Evolutionary conservation across 2,113 vertebrate genomes (phyloP).

Genomic region (Kryptolebias marmoratus): DNA sequence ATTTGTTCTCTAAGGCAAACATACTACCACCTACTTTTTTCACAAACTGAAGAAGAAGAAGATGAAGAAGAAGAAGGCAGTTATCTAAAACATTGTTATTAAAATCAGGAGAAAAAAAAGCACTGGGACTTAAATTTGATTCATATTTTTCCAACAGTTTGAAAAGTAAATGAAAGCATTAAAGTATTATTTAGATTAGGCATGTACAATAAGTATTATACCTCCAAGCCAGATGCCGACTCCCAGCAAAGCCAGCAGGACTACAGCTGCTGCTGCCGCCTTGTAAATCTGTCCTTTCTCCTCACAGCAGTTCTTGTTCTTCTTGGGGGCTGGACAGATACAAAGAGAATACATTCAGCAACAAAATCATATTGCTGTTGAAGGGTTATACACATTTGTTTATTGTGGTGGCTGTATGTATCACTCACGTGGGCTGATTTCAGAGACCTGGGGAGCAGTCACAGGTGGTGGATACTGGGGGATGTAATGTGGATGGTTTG

Average conservation of each 20-base stretch:
- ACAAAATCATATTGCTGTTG: not conserved
- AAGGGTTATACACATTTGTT: not conserved
- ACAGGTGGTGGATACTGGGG: constrained; percentile 56
- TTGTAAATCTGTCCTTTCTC: constrained; percentile 37
- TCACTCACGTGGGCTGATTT: constrained; percentile 51
- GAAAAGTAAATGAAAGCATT: no score
- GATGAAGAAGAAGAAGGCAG: no score
- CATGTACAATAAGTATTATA: constrained; percentile 28
- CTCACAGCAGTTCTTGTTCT: constrained; percentile 41
- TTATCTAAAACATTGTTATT: no score
- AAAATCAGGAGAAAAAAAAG: no score
- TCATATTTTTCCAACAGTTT: no score
- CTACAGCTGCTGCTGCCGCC: constrained; percentile 38
- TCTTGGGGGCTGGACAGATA: constrained; percentile 50
- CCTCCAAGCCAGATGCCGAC: constrained; percentile 78
- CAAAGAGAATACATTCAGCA: constrained; percentile 3
- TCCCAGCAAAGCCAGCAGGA: constrained; percentile 62
- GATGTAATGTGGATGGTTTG: constrained; percentile 64
- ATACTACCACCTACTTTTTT: no score
- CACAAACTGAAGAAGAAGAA: no score
- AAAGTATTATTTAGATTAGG: no score
- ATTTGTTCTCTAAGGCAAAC: no score
- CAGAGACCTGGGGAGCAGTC: constrained; percentile 30
- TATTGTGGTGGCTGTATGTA: not conserved
- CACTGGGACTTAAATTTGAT: no score